Conservation (phyloP, 2,888 invertebrate genomes). For the Heliconius aoede region DNA sequence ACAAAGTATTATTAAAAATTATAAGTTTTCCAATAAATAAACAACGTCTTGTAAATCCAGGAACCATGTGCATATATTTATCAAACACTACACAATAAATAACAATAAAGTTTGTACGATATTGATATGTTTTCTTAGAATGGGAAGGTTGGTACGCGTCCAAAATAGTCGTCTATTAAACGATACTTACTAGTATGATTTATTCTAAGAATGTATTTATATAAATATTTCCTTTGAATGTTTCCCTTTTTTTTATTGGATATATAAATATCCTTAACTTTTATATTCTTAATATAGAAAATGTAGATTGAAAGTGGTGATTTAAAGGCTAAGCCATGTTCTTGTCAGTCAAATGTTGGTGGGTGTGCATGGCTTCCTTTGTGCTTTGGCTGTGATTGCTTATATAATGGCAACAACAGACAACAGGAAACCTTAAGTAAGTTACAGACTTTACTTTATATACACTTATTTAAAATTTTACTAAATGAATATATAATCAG, state of each 20-base stretch:
- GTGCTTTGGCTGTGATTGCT: not conserved
- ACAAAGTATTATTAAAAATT: too few species aligned
- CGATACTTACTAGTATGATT: slow-evolving; percentile 2
- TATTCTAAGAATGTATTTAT: slow-evolving; percentile 8
- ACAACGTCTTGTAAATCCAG: not conserved
- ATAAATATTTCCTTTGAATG: not conserved
- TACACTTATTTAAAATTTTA: not conserved
- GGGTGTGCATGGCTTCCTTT: not conserved
- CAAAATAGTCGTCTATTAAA: slow-evolving; percentile 28
- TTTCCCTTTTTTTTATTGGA: not conserved
- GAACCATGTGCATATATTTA: slow-evolving; percentile 11
- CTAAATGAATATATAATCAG: not conserved
- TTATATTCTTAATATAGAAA: not conserved
- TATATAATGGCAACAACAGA: not conserved
- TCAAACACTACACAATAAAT: slow-evolving; percentile 17
- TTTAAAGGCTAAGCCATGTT: not conserved
- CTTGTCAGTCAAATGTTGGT: not conserved
- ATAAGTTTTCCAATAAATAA: not conserved
- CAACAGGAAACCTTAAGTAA: not conserved
- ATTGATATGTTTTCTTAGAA: slow-evolving; percentile 26
- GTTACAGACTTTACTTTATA: not conserved
- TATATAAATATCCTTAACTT: not conserved
- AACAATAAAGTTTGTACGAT: slow-evolving; percentile 16
- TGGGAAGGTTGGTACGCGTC: slow-evolving; percentile 28
- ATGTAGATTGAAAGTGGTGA: not conserved